Conservation (phyloP, 2,797 vertebrate genomes). For the Simalia tracyae region DNA sequence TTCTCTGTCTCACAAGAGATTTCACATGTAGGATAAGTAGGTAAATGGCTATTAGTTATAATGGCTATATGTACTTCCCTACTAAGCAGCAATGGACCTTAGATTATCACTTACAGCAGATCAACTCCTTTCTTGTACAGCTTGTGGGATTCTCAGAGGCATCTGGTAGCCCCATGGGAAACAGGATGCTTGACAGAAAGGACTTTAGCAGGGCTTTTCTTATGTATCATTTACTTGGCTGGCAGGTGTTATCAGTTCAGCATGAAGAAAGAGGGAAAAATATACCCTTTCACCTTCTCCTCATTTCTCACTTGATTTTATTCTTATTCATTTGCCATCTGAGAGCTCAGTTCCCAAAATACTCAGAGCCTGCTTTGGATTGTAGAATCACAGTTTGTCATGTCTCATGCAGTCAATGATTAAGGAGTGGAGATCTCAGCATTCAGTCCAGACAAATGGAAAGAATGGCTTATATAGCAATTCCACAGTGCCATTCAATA, state of each 20-base stretch:
- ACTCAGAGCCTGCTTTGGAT: background rate
- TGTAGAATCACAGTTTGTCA: background rate
- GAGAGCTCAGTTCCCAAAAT: background rate
- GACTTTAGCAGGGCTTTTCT: background rate
- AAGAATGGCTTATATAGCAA: slow-evolving; percentile 61
- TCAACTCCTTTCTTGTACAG: background rate
- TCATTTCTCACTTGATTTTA: background rate
- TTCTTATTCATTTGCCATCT: background rate
- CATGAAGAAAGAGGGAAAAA: background rate
- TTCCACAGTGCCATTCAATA: accelerated
- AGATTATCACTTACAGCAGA: background rate
- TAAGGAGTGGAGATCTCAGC: background rate
- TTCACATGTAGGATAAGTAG: background rate
- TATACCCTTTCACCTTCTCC: background rate
- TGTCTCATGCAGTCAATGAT: background rate
- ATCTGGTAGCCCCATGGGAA: background rate
- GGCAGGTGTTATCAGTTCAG: background rate
- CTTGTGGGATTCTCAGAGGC: background rate
- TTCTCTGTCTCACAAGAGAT: background rate
- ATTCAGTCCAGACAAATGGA: slow-evolving; percentile 1
- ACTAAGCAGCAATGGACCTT: background rate
- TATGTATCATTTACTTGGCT: background rate
- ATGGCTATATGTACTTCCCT: background rate
- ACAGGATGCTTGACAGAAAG: background rate
- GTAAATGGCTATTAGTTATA: background rate